A percentile compares a stretch with the other conserved stretches of the same genome.
Evolutionary conservation across 2,888 invertebrate species (phyloP).

Genomic region (Luffia ferchaultella): DNA sequence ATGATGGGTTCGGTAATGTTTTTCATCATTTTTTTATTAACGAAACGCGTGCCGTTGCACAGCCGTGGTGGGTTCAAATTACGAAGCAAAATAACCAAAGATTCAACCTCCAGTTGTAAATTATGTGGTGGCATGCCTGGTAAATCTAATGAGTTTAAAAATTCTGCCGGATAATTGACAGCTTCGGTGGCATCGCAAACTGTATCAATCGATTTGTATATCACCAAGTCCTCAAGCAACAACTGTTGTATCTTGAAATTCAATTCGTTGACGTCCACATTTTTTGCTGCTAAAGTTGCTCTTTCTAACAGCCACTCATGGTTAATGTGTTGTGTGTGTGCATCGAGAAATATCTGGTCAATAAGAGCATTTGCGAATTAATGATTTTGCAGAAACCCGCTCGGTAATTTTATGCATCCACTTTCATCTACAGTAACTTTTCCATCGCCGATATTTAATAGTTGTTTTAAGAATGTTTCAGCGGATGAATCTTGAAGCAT

Average conservation of each 20-base stretch:
- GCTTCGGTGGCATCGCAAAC: conserved; percentile 13
- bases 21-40: conserved; percentile 12
- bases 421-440: too few relatives aligned
- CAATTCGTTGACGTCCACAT: conserved; percentile 20
- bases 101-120: conserved; percentile 20
- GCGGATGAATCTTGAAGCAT: too few relatives aligned
- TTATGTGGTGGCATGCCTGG: conserved; percentile 18
- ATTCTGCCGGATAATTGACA: conserved; percentile 20
- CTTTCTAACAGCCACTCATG: conserved; percentile 23
- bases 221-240: conserved; percentile 14
- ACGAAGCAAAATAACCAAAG: conserved; percentile 19
- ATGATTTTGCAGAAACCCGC: too few relatives aligned
- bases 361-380: conserved; percentile 21
- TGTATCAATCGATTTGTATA: conserved; percentile 17
- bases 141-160: conserved; percentile 20
- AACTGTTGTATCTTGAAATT: conserved; percentile 16
- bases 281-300: conserved; percentile 27
- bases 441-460: too few relatives aligned
- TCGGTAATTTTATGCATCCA: too few relatives aligned
- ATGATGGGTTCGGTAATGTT: conserved; percentile 18
- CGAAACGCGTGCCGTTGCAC: conserved; percentile 16
- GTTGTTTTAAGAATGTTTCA: too few relatives aligned
- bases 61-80: conserved; percentile 21
- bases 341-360: conserved; percentile 19
- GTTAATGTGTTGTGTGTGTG: conserved; percentile 19